Percentiles rank a stretch among this genome's conserved stretches.
These are phyloP conservation scores for Platorchestia sp. DNA, from an alignment of 1,140 invertebrate genomes.

Conservation along the genomic window DNA sequence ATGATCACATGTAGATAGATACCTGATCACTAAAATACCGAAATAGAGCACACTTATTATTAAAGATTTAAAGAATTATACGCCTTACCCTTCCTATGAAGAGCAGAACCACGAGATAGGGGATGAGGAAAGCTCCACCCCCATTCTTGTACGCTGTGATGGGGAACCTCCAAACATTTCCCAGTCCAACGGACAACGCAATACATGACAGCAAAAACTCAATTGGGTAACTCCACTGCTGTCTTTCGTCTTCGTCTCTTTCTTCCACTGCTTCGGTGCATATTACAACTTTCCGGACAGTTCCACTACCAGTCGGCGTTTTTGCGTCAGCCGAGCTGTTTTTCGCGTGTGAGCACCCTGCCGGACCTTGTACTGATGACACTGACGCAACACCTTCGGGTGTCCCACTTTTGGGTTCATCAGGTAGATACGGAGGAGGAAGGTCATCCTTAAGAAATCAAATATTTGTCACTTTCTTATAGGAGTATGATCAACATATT, in stretches of 20 bases:
- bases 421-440: background rate
- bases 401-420: background rate
- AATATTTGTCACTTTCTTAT: too few relatives aligned
- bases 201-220: slow-evolving; percentile 72
- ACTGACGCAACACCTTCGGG: too few relatives aligned
- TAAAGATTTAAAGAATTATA: too few relatives aligned
- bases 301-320: too few relatives aligned
- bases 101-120: slow-evolving; percentile 75
- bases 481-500: too few relatives aligned
- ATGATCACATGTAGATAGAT: too few relatives aligned
- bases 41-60: too few relatives aligned
- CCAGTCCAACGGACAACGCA: slow-evolving; percentile 73
- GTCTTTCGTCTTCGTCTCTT: slow-evolving; percentile 57
- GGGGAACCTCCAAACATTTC: slow-evolving; percentile 75
- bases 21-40: too few relatives aligned
- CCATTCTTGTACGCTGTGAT: slow-evolving; percentile 72
- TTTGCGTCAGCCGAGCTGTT: background rate
- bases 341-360: background rate
- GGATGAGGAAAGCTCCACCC: slow-evolving; percentile 74
- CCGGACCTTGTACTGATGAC: background rate
- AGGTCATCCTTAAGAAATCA: background rate
- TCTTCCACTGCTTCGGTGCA: background rate
- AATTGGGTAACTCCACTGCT: slow-evolving; percentile 68
- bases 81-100: slow-evolving; percentile 72
- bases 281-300: background rate